Conservation (phyloP, 2,113 vertebrate species). For the Tachysurus vachellii region DNA sequence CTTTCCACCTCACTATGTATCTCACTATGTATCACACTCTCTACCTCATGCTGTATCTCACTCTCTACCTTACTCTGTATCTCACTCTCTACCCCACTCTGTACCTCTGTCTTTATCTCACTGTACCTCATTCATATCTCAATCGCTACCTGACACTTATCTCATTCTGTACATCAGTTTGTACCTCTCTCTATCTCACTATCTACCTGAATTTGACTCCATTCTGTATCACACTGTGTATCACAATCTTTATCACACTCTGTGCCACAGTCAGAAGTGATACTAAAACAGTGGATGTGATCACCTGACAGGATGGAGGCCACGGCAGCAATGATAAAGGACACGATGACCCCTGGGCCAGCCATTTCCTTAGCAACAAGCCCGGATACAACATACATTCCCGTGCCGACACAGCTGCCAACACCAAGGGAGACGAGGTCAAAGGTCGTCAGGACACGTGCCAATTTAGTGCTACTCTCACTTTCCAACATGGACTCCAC, state of each 20-base stretch:
- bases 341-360: constrained; percentile 93
- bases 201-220: neutral
- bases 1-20: neutral
- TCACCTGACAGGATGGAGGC: constrained; percentile 93
- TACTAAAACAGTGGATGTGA: neutral
- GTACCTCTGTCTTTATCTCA: neutral
- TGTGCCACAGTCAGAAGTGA: neutral
- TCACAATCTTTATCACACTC: neutral
- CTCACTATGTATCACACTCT: neutral
- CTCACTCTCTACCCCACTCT: neutral
- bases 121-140: neutral
- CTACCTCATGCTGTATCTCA: neutral
- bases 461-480: constrained; percentile 77
- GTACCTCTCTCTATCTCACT: neutral
- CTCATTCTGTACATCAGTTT: neutral
- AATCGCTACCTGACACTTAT: neutral
- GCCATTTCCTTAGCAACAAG: constrained; percentile 96
- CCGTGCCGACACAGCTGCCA: constrained; percentile 96
- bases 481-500: constrained; percentile 88
- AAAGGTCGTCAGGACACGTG: constrained; percentile 88
- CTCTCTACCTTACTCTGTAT: neutral
- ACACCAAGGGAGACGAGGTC: constrained; percentile 96
- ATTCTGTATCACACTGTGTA: neutral
- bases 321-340: constrained; percentile 90
- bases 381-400: constrained; percentile 97